Conservation (phyloP, 1,140 invertebrate species). For the Chironomus tepperi region DNA sequence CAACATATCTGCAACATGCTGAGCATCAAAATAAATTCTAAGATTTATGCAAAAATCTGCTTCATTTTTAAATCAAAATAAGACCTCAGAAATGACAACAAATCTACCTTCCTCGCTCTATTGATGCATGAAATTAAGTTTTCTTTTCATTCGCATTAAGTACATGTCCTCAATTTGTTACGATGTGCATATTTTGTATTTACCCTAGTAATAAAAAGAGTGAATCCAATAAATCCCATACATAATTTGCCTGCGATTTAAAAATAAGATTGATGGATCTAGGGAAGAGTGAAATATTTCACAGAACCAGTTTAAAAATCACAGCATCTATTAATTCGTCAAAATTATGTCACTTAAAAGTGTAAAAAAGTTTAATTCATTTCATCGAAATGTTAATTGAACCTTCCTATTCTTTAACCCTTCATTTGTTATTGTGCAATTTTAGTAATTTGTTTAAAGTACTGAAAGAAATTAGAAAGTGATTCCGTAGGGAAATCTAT, state of each 20-base stretch:
- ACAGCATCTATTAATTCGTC: not conserved
- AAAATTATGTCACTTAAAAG: slow-evolving; percentile 19
- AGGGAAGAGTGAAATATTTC: no score
- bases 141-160: not conserved
- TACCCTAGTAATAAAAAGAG: not conserved
- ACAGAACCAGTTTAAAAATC: no score
- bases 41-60: no score
- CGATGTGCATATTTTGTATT: not conserved
- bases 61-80: not conserved
- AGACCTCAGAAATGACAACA: not conserved
- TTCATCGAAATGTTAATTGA: not conserved
- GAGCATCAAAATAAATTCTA: no score
- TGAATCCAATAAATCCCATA: no score
- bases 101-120: slow-evolving; percentile 1
- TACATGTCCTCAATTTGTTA: not conserved
- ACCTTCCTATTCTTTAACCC: not conserved
- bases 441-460: slow-evolving; percentile 8
- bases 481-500: not conserved
- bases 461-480: not conserved
- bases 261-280: no score
- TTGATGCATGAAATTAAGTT: slow-evolving; percentile 18
- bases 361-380: not conserved
- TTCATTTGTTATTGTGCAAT: not conserved
- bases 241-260: no score
- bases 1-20: no score